A percentile compares a stretch with the other conserved stretches of the same genome.
phyloP scores from a whole-genome alignment of 2,797 vertebrate species.

The Allobates femoralis region DNA sequence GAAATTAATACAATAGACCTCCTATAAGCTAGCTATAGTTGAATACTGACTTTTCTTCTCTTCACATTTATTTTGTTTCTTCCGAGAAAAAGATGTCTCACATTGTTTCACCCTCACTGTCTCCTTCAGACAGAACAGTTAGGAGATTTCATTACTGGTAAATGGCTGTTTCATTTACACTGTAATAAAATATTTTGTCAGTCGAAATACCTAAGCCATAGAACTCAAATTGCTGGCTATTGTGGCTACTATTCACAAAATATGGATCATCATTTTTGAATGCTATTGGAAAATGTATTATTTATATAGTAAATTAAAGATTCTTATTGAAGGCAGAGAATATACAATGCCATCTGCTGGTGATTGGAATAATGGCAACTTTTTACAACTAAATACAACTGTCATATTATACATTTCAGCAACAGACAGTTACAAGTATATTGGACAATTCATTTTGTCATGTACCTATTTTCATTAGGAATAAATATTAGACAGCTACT shows the following conservation, averaged over 20 bases:
- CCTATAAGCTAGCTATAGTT: slow-evolving; percentile 38
- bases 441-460: background rate
- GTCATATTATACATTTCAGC: background rate
- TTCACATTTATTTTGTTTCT: slow-evolving; percentile 40
- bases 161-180: slow-evolving; percentile 56
- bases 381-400: background rate
- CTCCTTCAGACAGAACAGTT: slow-evolving; percentile 61
- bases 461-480: background rate
- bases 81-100: slow-evolving; percentile 23
- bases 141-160: slow-evolving; percentile 57
- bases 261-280: background rate
- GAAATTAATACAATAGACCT: slow-evolving; percentile 39
- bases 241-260: background rate
- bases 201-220: slow-evolving; percentile 8
- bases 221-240: background rate
- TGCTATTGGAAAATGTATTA: background rate
- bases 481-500: background rate
- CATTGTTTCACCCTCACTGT: slow-evolving; percentile 52
- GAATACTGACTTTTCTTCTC: slow-evolving; percentile 39
- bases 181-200: slow-evolving; percentile 23
- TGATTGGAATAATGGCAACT: background rate
- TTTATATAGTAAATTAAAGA: slow-evolving; percentile 4
- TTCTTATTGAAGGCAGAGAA: background rate
- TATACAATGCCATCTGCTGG: slow-evolving; percentile 45
- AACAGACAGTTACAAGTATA: background rate